Evolutionary conservation across 2,888 invertebrate genomes (phyloP).

Genomic region (Charanyca ferruginea): DNA sequence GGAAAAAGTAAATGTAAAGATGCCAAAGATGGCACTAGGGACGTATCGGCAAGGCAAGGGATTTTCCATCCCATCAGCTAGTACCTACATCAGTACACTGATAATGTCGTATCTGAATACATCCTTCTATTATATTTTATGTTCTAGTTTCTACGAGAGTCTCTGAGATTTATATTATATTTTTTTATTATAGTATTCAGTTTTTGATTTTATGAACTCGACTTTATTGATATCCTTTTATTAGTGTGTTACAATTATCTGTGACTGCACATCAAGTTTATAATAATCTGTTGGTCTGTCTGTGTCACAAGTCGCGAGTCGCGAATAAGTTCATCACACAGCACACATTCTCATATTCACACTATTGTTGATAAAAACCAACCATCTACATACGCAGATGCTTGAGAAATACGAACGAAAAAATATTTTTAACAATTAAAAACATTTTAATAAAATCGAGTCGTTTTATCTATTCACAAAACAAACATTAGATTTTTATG

Average conservation of each 20-base stretch:
- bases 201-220: slow-evolving; percentile 1
- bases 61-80: no score
- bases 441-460: slow-evolving; percentile 26
- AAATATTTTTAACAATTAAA: slow-evolving; percentile 23
- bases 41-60: no score
- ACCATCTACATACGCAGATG: slow-evolving; percentile 12
- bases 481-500: slow-evolving; percentile 40
- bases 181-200: no score
- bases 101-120: no score
- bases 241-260: slow-evolving; percentile 8
- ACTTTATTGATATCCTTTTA: background rate
- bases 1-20: no score
- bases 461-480: slow-evolving; percentile 30
- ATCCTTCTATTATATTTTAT: no score
- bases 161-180: no score
- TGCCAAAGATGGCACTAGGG: no score
- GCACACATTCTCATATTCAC: slow-evolving; percentile 40
- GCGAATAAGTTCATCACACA: slow-evolving; percentile 32
- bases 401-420: slow-evolving; percentile 33
- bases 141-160: no score
- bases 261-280: background rate
- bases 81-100: no score
- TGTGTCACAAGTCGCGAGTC: no score
- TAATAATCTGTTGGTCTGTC: slow-evolving; percentile 24
- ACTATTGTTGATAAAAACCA: slow-evolving; percentile 45